Evolutionary conservation across 1,140 invertebrate genomes (phyloP).

Genomic region (Lepidurus packardi): DNA sequence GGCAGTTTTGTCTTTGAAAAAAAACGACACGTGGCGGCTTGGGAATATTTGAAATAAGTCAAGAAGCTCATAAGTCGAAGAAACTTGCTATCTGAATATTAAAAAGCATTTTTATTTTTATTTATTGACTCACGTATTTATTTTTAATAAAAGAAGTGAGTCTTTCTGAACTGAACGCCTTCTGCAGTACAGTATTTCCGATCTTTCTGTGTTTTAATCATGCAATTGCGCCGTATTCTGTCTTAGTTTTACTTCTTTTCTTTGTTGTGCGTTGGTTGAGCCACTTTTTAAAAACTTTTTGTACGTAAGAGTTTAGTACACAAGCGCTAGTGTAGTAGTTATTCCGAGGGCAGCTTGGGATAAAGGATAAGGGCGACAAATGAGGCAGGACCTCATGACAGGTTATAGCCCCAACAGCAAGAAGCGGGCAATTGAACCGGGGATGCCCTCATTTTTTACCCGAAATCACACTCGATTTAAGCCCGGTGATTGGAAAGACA

Average conservation of each 20-base stretch:
- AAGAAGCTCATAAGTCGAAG: too few species aligned
- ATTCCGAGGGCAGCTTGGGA: constrained; percentile 14
- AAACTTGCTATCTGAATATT: too few species aligned
- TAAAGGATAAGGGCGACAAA: constrained; percentile 18
- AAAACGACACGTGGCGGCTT: too few species aligned
- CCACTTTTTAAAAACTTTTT: neutral
- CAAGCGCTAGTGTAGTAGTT: constrained; percentile 1
- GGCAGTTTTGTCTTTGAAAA: too few species aligned
- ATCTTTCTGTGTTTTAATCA: neutral
- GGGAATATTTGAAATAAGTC: too few species aligned
- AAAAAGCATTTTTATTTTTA: too few species aligned
- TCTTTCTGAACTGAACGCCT: too few species aligned
- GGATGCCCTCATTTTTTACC: constrained; percentile 2
- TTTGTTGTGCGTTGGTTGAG: neutral
- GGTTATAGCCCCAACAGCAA: neutral
- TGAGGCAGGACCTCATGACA: constrained; percentile 20
- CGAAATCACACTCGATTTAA: constrained; percentile 19
- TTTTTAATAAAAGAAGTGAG: too few species aligned
- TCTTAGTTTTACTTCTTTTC: neutral
- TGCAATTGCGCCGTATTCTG: neutral
- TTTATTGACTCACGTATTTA: too few species aligned
- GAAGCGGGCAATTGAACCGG: constrained; percentile 17
- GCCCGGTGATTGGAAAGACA: constrained; percentile 11
- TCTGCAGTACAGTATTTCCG: too few species aligned
- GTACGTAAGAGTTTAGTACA: neutral